Conservation (phyloP, 1,140 invertebrate species). For the Drosophila grimshawi region DNA sequence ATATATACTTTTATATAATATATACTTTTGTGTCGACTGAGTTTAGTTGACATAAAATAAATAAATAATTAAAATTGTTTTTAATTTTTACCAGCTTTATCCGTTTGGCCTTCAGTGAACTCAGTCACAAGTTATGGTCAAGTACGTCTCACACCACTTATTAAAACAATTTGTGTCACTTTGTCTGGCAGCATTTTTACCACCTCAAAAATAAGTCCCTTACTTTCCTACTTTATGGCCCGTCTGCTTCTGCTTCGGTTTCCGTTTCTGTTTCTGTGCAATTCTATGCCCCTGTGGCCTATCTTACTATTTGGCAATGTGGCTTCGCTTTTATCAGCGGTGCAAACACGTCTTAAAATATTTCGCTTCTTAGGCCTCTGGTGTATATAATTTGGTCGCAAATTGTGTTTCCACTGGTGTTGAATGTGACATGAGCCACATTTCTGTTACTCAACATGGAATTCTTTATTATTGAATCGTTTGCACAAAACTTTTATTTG, state of each 20-base stretch:
- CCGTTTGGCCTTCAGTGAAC: constrained; percentile 2
- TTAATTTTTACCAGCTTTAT: background rate
- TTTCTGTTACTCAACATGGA: constrained; percentile 19
- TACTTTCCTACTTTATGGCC: constrained; percentile 46
- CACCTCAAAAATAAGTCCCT: constrained; percentile 62
- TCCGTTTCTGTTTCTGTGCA: constrained; percentile 7
- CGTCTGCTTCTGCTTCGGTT: constrained; percentile 7
- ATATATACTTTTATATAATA: too few relatives aligned
- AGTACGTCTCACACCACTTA: constrained; percentile 15
- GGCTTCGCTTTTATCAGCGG: constrained; percentile 15
- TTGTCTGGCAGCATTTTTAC: constrained; percentile 62
- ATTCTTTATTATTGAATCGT: constrained; percentile 59
- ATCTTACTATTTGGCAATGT: constrained; percentile 41
- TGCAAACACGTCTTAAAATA: constrained; percentile 53
- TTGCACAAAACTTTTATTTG: constrained; percentile 60
- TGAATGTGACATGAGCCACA: constrained; percentile 13
- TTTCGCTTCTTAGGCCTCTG: constrained; percentile 30
- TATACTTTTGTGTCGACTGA: background rate
- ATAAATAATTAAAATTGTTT: too few relatives aligned
- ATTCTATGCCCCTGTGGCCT: constrained; percentile 55
- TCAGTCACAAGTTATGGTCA: constrained; percentile 1
- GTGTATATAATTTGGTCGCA: constrained; percentile 51
- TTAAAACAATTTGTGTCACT: constrained; percentile 63
- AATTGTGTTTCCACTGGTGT: constrained; percentile 39
- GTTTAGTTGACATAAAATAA: too few relatives aligned